Percentiles rank a stretch among this genome's conserved stretches.
Evolutionary conservation across 37 sponge, comb jelly and placozoan genomes (phyloP).

Genomic region (Chondrosia reniformis): DNA sequence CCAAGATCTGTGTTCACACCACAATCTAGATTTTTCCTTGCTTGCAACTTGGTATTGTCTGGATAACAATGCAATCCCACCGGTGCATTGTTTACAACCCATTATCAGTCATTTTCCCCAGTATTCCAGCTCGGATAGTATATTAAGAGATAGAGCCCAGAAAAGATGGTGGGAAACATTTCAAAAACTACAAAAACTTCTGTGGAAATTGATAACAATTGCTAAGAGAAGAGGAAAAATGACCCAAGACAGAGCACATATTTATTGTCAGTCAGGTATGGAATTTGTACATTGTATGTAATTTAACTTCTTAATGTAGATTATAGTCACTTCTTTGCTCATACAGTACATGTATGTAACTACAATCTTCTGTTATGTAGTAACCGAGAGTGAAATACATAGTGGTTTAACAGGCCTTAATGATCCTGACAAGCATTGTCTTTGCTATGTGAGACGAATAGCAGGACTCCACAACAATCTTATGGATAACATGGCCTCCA

Average conservation of each 20-base stretch:
- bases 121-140: conserved; percentile 4
- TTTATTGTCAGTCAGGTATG: conserved; percentile 47
- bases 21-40: conserved; percentile 8
- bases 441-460: conserved; percentile 40
- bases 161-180: conserved; percentile 36
- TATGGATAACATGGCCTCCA: conserved; percentile 10
- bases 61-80: conserved; percentile 50
- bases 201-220: conserved; percentile 17
- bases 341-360: too few relatives aligned
- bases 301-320: too few relatives aligned
- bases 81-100: conserved; percentile 53
- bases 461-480: conserved; percentile 18
- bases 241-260: conserved; percentile 14
- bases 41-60: conserved; percentile 51
- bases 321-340: too few relatives aligned
- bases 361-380: conserved; percentile 6
- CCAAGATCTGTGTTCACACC: not conserved
- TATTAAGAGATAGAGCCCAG: conserved; percentile 5
- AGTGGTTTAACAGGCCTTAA: conserved; percentile 49
- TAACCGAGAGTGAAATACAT: conserved; percentile 66
- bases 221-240: conserved; percentile 12
- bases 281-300: too few relatives aligned
- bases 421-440: conserved; percentile 57
- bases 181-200: conserved; percentile 18
- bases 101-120: conserved; percentile 37